Conservation (phyloP, 2,888 invertebrate genomes). For the Leucophenga maculata region DNA sequence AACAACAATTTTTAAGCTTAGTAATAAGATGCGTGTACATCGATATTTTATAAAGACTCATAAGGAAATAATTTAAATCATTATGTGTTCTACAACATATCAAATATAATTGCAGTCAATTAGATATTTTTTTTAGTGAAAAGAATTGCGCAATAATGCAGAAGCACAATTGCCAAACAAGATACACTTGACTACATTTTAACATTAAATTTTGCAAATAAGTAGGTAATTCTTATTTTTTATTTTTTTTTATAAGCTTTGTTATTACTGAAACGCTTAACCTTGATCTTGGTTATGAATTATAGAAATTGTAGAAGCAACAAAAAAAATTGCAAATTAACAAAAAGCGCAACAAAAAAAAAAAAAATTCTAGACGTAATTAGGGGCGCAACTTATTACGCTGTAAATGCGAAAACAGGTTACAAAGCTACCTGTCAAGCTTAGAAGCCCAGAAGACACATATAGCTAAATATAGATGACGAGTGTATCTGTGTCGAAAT, state of each 20-base stretch:
- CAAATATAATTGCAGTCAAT: background rate
- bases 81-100: background rate
- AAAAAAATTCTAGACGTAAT: constrained; percentile 26
- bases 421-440: background rate
- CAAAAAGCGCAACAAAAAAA: constrained; percentile 7
- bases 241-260: constrained; percentile 28
- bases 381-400: constrained; percentile 32
- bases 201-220: too few relatives aligned
- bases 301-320: constrained; percentile 28
- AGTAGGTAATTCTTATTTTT: background rate
- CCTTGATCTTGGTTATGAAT: constrained; percentile 50
- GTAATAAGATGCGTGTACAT: too few relatives aligned
- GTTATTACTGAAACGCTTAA: constrained; percentile 47
- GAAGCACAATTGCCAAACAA: background rate
- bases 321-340: constrained; percentile 26
- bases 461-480: background rate
- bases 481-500: background rate
- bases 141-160: background rate
- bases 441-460: background rate
- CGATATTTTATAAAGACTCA: too few relatives aligned
- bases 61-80: too few relatives aligned
- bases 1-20: too few relatives aligned
- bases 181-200: constrained; percentile 10
- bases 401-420: constrained; percentile 11
- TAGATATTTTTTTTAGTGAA: background rate